Base-by-base conservation (phyloP, 2,888 invertebrate genomes). In the Drosophila neotestacea region DNA sequence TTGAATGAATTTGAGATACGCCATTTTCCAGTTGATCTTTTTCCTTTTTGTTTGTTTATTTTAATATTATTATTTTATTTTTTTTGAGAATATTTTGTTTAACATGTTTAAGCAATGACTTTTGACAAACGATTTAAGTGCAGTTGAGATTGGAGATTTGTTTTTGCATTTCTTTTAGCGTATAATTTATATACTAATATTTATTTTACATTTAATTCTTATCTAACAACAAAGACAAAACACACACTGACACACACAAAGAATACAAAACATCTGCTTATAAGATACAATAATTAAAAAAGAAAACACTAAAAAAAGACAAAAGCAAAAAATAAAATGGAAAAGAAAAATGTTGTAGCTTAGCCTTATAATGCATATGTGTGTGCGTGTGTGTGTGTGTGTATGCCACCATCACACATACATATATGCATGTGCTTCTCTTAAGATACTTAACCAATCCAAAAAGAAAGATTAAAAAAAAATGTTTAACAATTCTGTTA, bases 151-250 rank as follows among this genome's bases (percentile, higher is more conserved):
- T 69, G 58, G 60, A 76, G 69, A 68, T 58, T 67, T 70, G 66
- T 69, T 59, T 73, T 68, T 81, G 86, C 83, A 86, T 83, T 83
- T 84, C 81, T 72, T 73, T 73, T 86, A 84, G 86, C 61, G 51
- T 73, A 61, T 61, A 78, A 59, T 51, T 64, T 77, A 77, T 62
- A n/a, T 79, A 83, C 83, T 83, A 83, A 83, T 83, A 83, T 83
- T 83, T 83, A 83, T 83, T 83, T 70, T 79, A 66, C 46, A 64
- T 79, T 86, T 84, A 86, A 86, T 74, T 67, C 66, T 55, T 48
- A 70, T 30, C 69, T 77, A 79, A 79, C 70, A 73, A 69, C 59
- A 75, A 77, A 73, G 62, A 75, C 55, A 66, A 59, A 72, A 55
- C 9, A 55, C 38, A 73, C 55, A 7, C 3, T 6, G 6, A 32